Conservation (phyloP, 2,888 invertebrate genomes). For the Drosophila tanythrix region DNA sequence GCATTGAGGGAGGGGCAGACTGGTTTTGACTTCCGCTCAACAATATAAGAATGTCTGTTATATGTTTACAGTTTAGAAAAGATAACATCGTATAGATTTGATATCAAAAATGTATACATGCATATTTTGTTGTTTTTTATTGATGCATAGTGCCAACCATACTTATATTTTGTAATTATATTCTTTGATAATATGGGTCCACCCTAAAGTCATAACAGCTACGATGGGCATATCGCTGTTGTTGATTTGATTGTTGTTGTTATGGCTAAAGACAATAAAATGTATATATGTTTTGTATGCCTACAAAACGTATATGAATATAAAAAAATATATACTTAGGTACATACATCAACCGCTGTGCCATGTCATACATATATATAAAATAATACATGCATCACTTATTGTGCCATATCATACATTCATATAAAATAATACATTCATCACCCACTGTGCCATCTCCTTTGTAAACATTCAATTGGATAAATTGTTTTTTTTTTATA, state of each 20-base stretch:
- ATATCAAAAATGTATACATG: neutral
- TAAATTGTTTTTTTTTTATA: slow-evolving; percentile 51
- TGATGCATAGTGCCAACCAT: neutral
- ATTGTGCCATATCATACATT: slow-evolving; percentile 1
- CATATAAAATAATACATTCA: neutral
- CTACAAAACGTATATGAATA: neutral
- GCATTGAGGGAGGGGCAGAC: neutral
- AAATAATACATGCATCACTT: slow-evolving; percentile 4
- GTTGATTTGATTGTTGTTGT: slow-evolving; percentile 34
- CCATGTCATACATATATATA: neutral
- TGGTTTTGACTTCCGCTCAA: slow-evolving; percentile 4
- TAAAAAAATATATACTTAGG: neutral
- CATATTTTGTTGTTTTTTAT: neutral
- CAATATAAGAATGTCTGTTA: slow-evolving; percentile 1
- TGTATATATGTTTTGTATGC: neutral
- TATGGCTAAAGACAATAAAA: neutral
- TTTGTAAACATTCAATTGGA: slow-evolving; percentile 15
- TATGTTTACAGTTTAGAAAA: neutral
- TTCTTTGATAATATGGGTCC: slow-evolving; percentile 3
- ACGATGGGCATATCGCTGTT: slow-evolving; percentile 10
- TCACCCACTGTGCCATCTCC: slow-evolving; percentile 13
- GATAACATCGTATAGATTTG: neutral
- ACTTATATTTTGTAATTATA: neutral
- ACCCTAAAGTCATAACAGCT: slow-evolving; percentile 27
- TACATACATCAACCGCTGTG: slow-evolving; percentile 4